Percentiles rank a stretch among this genome's conserved stretches.
Evolutionary conservation across 2,797 vertebrate species (phyloP).

Genomic region (Phaenicophaeus curvirostris): DNA sequence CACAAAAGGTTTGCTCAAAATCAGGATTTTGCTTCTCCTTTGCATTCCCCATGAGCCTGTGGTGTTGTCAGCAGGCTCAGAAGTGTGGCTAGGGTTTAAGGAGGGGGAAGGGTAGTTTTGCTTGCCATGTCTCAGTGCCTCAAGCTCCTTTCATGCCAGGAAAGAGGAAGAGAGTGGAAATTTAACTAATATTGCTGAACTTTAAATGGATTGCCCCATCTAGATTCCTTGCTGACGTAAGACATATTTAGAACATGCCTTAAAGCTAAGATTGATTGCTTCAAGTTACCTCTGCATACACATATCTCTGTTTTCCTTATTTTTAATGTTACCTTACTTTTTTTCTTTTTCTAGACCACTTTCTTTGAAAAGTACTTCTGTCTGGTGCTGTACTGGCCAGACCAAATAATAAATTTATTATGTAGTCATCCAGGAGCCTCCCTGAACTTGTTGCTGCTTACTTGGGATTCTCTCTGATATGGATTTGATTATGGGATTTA

Average conservation of each 20-base stretch:
- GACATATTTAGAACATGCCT: background rate
- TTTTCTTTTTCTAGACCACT: background rate
- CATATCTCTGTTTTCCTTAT: background rate
- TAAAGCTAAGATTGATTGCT: background rate
- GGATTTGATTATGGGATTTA: background rate
- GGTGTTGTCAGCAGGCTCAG: background rate
- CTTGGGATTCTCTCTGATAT: background rate
- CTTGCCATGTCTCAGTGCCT: background rate
- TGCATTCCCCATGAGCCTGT: background rate
- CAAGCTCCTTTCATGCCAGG: background rate
- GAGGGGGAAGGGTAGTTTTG: background rate
- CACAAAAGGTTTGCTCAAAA: background rate
- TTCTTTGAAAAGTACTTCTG: background rate
- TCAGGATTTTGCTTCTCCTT: background rate
- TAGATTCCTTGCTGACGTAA: background rate
- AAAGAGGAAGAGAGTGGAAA: background rate
- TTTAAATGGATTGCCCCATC: background rate
- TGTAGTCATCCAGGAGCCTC: background rate
- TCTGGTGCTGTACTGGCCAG: background rate
- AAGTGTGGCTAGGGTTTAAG: background rate
- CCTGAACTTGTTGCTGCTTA: background rate
- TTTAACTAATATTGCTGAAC: background rate
- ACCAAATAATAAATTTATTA: background rate
- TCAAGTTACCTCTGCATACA: background rate
- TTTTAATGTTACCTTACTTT: background rate